Evolutionary conservation across 2,888 invertebrate genomes (phyloP).

Genomic region (Candidula unifasciata): DNA sequence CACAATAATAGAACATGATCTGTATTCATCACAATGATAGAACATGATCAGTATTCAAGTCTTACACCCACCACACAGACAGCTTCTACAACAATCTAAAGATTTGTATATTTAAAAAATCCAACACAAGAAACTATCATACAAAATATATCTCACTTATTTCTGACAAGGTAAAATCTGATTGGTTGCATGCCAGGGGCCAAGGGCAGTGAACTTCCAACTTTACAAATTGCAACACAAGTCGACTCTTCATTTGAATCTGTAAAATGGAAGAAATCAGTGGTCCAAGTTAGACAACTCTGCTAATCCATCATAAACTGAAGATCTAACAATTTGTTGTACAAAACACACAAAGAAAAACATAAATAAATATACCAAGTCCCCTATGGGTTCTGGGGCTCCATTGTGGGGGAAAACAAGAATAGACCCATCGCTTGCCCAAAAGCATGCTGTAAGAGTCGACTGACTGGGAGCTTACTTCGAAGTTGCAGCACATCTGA

Average conservation of each 20-base stretch:
- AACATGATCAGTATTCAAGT: too few relatives aligned
- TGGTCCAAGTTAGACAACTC: neutral
- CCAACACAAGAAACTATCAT: neutral
- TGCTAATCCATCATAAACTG: neutral
- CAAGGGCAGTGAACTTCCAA: constrained; percentile 68
- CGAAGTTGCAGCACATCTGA: too few relatives aligned
- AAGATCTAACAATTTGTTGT: neutral
- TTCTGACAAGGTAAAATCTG: constrained; percentile 63
- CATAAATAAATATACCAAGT: too few relatives aligned
- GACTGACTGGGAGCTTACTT: too few relatives aligned
- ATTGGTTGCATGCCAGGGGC: constrained; percentile 70
- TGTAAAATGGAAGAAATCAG: constrained; percentile 48
- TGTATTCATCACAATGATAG: too few relatives aligned
- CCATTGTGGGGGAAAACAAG: too few relatives aligned
- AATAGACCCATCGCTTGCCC: too few relatives aligned
- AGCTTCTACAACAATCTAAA: too few relatives aligned
- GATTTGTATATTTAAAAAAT: neutral
- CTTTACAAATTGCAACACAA: constrained; percentile 69
- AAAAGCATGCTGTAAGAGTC: too few relatives aligned
- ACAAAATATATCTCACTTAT: constrained; percentile 68
- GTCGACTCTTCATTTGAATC: constrained; percentile 70
- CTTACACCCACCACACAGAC: too few relatives aligned
- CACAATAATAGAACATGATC: too few relatives aligned
- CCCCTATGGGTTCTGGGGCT: too few relatives aligned
- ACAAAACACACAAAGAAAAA: neutral